Conservation (phyloP, 2,888 invertebrate genomes). For the Crossocerus cetratus region DNA sequence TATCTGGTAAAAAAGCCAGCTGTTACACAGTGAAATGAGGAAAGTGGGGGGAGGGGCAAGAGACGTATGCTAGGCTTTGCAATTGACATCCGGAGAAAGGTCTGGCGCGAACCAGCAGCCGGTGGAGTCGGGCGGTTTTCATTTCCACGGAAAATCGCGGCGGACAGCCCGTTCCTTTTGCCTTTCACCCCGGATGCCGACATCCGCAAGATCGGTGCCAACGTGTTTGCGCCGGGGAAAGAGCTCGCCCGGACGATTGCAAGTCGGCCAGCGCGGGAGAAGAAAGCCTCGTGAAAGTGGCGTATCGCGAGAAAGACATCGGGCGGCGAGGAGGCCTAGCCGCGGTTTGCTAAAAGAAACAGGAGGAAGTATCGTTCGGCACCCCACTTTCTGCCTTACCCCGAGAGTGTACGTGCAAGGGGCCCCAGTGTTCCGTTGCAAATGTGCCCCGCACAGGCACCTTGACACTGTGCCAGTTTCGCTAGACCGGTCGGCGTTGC, state of each 20-base stretch:
- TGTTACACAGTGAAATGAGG: conserved; percentile 40
- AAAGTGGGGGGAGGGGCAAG: conserved; percentile 30
- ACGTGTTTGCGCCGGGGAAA: conserved; percentile 31
- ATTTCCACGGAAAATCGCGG: conserved; percentile 49
- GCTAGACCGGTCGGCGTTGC: conserved; percentile 46
- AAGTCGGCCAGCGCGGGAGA: conserved; percentile 47
- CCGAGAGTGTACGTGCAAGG: neutral
- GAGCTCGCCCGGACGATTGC: conserved; percentile 20
- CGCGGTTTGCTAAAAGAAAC: conserved; percentile 24
- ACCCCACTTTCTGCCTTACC: neutral
- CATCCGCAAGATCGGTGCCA: conserved; percentile 29
- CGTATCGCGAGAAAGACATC: conserved; percentile 30
- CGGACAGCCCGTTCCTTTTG: conserved; percentile 50
- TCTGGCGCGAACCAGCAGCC: conserved; percentile 3
- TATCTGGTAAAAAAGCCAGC: neutral
- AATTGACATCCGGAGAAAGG: conserved; percentile 32
- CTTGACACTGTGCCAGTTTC: conserved; percentile 75
- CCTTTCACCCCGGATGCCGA: conserved; percentile 71
- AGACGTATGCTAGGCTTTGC: conserved; percentile 1
- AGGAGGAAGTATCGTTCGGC: conserved; percentile 21
- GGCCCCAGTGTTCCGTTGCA: conserved; percentile 14
- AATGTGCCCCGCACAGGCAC: conserved; percentile 54
- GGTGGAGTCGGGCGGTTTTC: conserved; percentile 34
- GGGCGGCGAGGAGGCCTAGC: neutral
- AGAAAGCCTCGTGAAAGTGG: conserved; percentile 62